Evolutionary conservation across 2,888 invertebrate genomes (phyloP), one percentile per base, ranked within the genome.

Genomic region (Eucriotettix oculatus): DNA sequence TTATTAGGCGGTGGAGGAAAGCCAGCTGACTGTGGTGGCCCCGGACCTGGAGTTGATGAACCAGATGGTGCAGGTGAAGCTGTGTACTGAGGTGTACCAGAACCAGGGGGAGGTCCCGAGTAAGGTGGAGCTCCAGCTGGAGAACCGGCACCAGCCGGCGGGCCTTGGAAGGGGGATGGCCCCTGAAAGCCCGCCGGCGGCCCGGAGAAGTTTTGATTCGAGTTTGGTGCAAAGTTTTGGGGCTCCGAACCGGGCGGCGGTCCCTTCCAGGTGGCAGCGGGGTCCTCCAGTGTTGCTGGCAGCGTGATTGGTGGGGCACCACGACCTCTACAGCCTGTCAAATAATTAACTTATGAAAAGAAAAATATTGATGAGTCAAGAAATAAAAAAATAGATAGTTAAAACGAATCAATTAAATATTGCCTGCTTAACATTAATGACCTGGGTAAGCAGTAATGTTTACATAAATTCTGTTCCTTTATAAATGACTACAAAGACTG

Each of bases 1-100:
- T 75, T 72, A 66, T 74, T 75, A 62, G 71, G 70, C 52, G 68
- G 66, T 48, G 68, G 67, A 57, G 79, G 76, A 68, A 78, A 80
- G 64, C 75, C 78, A 63, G 76, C 76, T 54, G 69, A 68, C 68
- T 79, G 80, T 58, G 75, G 75, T 14, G 82, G 82, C 59, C 79
- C 81, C 29, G 86, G 87, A 63, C 88, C 90, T 10, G 90, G 90
- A 52, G 90, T 89, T 67, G 90, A 90, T 57, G 86, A 81, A 69
- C 84, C 90, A 69, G 81, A 90, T 66, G 87, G 90, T 69, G 84
- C 87, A 68, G 91, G 91, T 65, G 90, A 90, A 69, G 90, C 88
- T 68, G 88, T 88, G 74, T 89, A 90, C 77, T 85, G 90, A 69
- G 85, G 90, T 70, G 81, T 90, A 73, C 79, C 87, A 70, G 83